Evolutionary conservation across 2,797 vertebrate species (phyloP).

Genomic region (Meriones psammophilus): DNA sequence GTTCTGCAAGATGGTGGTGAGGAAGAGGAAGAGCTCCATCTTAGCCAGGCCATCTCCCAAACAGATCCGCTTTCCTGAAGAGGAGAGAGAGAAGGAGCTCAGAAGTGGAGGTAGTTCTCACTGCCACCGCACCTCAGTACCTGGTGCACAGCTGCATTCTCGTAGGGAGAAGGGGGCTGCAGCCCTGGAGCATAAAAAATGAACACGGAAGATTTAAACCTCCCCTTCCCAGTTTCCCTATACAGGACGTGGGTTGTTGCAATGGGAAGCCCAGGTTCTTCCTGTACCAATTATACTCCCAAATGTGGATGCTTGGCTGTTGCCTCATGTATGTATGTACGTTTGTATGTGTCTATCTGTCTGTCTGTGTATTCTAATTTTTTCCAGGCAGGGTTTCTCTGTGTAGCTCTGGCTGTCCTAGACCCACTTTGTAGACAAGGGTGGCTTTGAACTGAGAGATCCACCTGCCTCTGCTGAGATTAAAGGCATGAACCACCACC

Average conservation of each 20-base stretch:
- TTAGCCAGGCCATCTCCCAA: conserved; percentile 87
- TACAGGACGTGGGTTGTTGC: neutral
- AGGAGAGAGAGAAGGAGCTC: neutral
- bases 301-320: neutral
- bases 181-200: neutral
- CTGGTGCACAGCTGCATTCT: fast-evolving
- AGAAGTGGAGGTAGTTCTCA: neutral
- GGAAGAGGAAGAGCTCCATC: conserved; percentile 90
- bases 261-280: neutral
- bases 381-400: neutral
- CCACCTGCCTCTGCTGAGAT: neutral
- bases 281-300: neutral
- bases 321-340: neutral
- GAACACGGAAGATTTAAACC: no score
- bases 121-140: fast-evolving
- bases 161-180: neutral
- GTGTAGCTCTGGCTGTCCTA: neutral
- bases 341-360: neutral
- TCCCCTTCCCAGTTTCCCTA: neutral
- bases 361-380: neutral
- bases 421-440: neutral
- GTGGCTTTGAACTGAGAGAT: neutral
- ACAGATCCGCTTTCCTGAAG: conserved; percentile 87
- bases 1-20: conserved; percentile 88
- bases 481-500: neutral